Conservation (phyloP, 2,888 invertebrate species). For the Hydriomena furcata region DNA sequence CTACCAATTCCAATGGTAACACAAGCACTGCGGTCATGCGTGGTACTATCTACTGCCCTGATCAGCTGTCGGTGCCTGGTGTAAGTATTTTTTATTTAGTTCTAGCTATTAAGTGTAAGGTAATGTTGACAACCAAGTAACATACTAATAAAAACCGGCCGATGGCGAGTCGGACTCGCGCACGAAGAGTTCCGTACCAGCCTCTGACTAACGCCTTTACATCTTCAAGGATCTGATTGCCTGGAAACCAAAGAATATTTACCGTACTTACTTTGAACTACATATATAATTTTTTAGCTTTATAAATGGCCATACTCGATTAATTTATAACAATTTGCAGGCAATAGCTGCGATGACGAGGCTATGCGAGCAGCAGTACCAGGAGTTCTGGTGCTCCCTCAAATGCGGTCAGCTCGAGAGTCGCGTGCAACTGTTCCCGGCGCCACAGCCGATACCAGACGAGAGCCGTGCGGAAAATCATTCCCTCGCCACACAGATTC, state of each 20-base stretch:
- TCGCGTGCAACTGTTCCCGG: constrained; percentile 71
- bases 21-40: constrained; percentile 59
- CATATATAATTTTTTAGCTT: too few species aligned
- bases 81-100: constrained; percentile 57
- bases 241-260: too few species aligned
- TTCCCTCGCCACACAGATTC: constrained; percentile 87
- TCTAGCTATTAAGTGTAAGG: too few species aligned
- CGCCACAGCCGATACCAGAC: constrained; percentile 84
- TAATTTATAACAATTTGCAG: constrained; percentile 45
- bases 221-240: too few species aligned
- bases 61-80: constrained; percentile 67
- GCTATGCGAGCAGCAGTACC: constrained; percentile 74
- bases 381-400: constrained; percentile 72
- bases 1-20: constrained; percentile 74
- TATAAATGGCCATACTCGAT: too few species aligned
- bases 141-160: too few species aligned
- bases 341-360: constrained; percentile 63
- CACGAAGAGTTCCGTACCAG: too few species aligned
- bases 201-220: too few species aligned
- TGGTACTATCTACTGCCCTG: constrained; percentile 72
- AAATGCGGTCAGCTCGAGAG: constrained; percentile 76
- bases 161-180: too few species aligned
- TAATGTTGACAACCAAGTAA: too few species aligned
- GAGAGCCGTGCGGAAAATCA: constrained; percentile 84
- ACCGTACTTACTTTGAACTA: too few species aligned